Base-by-base conservation (phyloP, 2,797 vertebrate species). In the Notolabrus celidotus region DNA sequence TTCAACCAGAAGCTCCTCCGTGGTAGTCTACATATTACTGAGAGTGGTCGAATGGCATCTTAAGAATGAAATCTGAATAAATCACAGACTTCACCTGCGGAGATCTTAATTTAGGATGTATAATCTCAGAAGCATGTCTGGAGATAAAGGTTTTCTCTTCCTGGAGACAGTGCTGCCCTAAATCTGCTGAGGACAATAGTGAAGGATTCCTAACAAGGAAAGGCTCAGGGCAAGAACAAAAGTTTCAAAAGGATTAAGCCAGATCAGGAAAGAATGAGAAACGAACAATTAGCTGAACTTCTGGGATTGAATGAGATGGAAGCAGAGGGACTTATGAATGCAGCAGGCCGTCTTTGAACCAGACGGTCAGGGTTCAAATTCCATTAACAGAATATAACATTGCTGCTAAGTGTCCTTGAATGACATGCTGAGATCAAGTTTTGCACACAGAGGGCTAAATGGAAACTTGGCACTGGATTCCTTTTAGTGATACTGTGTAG, bases 201-300 rank as follows among this genome's bases (percentile, higher is more conserved):
- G 38, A 45, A 70, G 46, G 46, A 34, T 57, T 29, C 36, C 25
- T 17, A 50, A 56, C 17, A 53, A 67, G n/a, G 34, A 50, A 53
- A 10, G 55, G 31, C 17, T 68, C 27, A 70, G 45, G 19, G 52
- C 17, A 23, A 19, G 47, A 46, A 42, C 16, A 31, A 66, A 46
- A 45, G 36, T 25, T 38, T 47, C 10, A 19, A 69, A 51, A 66
- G 57, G 74, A 50, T 79, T 80, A 70, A 49, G 19, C 41, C 9
- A 36, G 60, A 60, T 73, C 63, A 68, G 46, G 52, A 59, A 52
- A 38, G 25, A 57, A 43, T 45, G 29, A 14, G n/a, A 1, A 20
- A 22, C 2, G 1, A 34, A 39, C 34, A 50, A 34, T 50, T 41
- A 42, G 19, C 10, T 38, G 10, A 46, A 61, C 47, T 36, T 47